Evolutionary conservation across 2,797 vertebrate species (phyloP), one percentile per base, ranked within the genome.

Genomic region (Sebastes diploproa): DNA sequence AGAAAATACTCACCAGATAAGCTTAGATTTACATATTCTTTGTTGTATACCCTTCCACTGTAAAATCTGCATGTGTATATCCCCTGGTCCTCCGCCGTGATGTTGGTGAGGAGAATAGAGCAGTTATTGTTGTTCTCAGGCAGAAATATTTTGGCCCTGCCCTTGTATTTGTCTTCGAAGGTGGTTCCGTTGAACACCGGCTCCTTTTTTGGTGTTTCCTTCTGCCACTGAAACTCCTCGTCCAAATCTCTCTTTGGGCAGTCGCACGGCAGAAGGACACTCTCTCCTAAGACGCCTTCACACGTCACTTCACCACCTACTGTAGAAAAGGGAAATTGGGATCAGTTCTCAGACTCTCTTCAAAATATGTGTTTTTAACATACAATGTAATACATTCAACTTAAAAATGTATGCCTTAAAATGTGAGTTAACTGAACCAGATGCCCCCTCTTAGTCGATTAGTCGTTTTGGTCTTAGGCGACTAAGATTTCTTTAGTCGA

Each of bases 41-140:
- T 1, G 0, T 0, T 0, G 6, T 78, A 27, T 32, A 0, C 0
- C 0, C 0, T 0, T 36, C 2, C 0, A 0, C 0, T 0, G 2
- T 27, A 0, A 38, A 56, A 82, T 3, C 0, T 0, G n/a, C 93
- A 95, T 22, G 0, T 61, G 82, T 92, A 95, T 2, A 0, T 0
- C 10, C 86, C 78, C 3, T 25, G 2, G 70, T 95, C 90, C 2
- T 4, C 2, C 0, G 0, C 0, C 25, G 29, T 86, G 69, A 93
- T 22, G 11, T 86, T 81, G 3, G 1, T 59, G 4, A 95, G 65
- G 6, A 30, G 68, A 38, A 95, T 0, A 4, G 92, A 91, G 69
- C 95, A 94, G 82, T 93, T 71, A 1, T 1, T 42, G 0, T 9
- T 38, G 6, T 75, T 22, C 0, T 12, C 6, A 1, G 0, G 0